Base-by-base conservation (phyloP, 2,888 invertebrate genomes). In the Pardosa pseudoannulata region DNA sequence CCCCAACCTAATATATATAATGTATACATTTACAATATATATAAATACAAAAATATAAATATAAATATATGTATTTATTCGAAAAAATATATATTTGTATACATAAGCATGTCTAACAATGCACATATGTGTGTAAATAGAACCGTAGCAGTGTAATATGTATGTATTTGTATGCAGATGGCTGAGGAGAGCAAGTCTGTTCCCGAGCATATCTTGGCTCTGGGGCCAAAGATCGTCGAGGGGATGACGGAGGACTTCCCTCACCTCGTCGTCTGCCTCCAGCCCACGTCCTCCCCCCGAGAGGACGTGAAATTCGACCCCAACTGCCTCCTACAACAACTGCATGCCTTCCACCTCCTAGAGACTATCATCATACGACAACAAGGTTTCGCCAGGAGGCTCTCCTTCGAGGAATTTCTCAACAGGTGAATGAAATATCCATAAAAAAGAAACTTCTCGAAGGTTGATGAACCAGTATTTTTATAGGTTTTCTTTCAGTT, bases 371-470 rank as follows among this genome's bases (percentile, higher is more conserved):
- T 79, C 16, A 80, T 88, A 2, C 39, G 88, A 3, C 79, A 85
- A 28, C 36, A 79, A 39, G 88, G 88, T 0, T 88, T 73, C 46
- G 83, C 88, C 7, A 65, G 85, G 1, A 67, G 88, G 28, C 29
- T 88, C 1, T 70, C 83, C 0, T 88, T 88, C 39, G 13, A 32
- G 0, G 88, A 88, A 27, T 88, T 88, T 31, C 39, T 88, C 0
- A 75, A 83, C 28, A 81, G 88, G 88, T 83, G 76, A 46, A 7
- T 27, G n/a, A n/a, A n/a, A n/a, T n/a, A n/a, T n/a, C n/a, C n/a
- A n/a, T n/a, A n/a, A n/a, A n/a, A n/a, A n/a, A n/a, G n/a, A 65
- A n/a, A 32, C n/a, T 16, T 5, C 29, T 16, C n/a, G 6, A 50
- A 50, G 11, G 19, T 19, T 3, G 19, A 46, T 46, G 13, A 2